A percentile compares a stretch with the other conserved stretches of the same genome.
Conservation (phyloP, 2,797 vertebrate genomes). For the Gephyroberyx darwinii region DNA sequence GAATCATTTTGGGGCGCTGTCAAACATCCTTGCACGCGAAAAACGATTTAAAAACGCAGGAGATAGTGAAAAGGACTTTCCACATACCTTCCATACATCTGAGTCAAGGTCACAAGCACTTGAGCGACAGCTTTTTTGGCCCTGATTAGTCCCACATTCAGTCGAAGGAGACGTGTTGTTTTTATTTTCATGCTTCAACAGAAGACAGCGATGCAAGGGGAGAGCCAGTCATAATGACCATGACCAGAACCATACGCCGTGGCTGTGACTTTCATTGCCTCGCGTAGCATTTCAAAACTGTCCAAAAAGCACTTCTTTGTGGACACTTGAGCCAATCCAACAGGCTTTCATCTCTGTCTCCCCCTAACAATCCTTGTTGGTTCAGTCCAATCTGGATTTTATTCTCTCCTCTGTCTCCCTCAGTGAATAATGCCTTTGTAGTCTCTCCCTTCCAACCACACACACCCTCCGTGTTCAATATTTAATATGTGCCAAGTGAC, state of each 20-base stretch:
- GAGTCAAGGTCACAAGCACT: slow-evolving; percentile 44
- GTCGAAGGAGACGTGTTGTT: slow-evolving; percentile 68
- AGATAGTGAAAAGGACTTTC: slow-evolving; percentile 36
- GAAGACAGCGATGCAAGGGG: slow-evolving; percentile 51
- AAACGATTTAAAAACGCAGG: slow-evolving; percentile 6
- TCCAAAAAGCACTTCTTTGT: slow-evolving; percentile 60
- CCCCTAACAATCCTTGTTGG: slow-evolving; percentile 50
- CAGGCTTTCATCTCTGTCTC: slow-evolving; percentile 69
- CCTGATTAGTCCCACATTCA: slow-evolving; percentile 71
- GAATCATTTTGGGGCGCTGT: slow-evolving; percentile 30
- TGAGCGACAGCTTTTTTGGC: slow-evolving; percentile 46
- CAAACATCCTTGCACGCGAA: slow-evolving; percentile 22
- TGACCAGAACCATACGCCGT: slow-evolving; percentile 68
- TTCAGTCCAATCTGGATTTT: slow-evolving; percentile 71
- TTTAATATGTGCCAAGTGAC: slow-evolving; percentile 77
- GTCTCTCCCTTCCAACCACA: slow-evolving; percentile 54
- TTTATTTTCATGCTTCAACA: slow-evolving; percentile 70
- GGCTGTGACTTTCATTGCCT: slow-evolving; percentile 73
- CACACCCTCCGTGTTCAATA: slow-evolving; percentile 59
- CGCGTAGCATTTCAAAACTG: slow-evolving; percentile 64
- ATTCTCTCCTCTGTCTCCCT: slow-evolving; percentile 59
- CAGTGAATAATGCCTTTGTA: slow-evolving; percentile 75
- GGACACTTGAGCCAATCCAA: slow-evolving; percentile 62
- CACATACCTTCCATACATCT: slow-evolving; percentile 49
- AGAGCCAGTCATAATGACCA: slow-evolving; percentile 58